These are phyloP conservation scores for Pygocentrus nattereri DNA, from an alignment of 2,797 vertebrate species.

Conservation along the genomic window DNA sequence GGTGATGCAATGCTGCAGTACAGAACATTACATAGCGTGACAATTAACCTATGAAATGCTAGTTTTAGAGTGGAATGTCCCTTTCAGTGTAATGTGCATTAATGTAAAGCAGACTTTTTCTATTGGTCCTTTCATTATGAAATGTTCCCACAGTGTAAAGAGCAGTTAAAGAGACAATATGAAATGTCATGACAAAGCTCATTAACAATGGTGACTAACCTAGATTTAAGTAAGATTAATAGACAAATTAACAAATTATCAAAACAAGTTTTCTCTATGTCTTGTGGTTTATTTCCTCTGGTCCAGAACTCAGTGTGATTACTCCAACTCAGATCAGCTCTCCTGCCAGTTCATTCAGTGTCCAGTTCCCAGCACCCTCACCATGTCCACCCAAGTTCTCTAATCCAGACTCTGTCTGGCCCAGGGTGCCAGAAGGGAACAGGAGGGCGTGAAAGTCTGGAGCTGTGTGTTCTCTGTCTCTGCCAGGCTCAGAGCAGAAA, in stretches of 20 bases:
- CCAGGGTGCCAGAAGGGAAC: constrained; percentile 35
- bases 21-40: too few relatives aligned
- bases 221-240: too few relatives aligned
- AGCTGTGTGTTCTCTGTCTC: constrained; percentile 45
- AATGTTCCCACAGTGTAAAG: neutral
- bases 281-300: neutral
- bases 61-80: too few relatives aligned
- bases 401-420: constrained; percentile 30
- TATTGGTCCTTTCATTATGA: neutral
- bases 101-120: neutral
- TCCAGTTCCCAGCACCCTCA: constrained; percentile 10
- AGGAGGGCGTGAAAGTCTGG: constrained; percentile 41
- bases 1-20: too few relatives aligned
- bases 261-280: neutral
- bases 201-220: constrained; percentile 3
- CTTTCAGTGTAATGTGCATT: too few relatives aligned
- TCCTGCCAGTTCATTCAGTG: constrained; percentile 7
- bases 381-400: constrained; percentile 18
- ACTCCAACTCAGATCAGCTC: constrained; percentile 24
- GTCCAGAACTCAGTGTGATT: constrained; percentile 1
- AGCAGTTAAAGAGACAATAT: neutral
- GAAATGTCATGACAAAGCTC: neutral
- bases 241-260: neutral
- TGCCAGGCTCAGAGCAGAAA: constrained; percentile 46
- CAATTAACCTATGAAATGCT: too few relatives aligned